These are phyloP conservation scores for Philopotamus ludificatus DNA, from an alignment of 1,140 invertebrate species.

Conservation along the genomic window DNA sequence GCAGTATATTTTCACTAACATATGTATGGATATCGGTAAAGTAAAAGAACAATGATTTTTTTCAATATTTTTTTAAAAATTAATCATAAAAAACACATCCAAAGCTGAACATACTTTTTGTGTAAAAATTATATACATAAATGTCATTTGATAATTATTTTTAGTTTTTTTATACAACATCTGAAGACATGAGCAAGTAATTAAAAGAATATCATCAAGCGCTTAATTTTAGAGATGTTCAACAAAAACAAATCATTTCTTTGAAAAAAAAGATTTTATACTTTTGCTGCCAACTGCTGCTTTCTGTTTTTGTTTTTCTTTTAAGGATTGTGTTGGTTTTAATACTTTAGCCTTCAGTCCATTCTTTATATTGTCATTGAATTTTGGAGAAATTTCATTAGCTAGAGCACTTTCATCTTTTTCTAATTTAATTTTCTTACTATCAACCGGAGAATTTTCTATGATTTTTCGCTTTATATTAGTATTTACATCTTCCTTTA, in stretches of 20 bases:
- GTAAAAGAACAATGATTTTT: too few relatives aligned
- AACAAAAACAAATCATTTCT: constrained; percentile 44
- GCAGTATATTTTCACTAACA: too few relatives aligned
- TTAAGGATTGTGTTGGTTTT: constrained; percentile 58
- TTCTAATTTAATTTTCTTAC: constrained; percentile 49
- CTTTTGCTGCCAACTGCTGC: constrained; percentile 71
- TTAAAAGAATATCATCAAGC: too few relatives aligned
- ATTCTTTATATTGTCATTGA: constrained; percentile 11
- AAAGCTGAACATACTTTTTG: too few relatives aligned
- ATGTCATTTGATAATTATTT: too few relatives aligned
- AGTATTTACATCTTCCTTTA: constrained; percentile 59
- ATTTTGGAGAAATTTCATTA: constrained; percentile 36
- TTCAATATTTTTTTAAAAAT: too few relatives aligned
- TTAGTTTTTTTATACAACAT: too few relatives aligned
- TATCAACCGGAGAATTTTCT: constrained; percentile 42
- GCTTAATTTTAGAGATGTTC: too few relatives aligned
- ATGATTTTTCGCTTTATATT: constrained; percentile 57
- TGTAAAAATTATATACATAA: too few relatives aligned
- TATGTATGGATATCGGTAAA: too few relatives aligned
- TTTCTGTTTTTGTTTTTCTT: constrained; percentile 71
- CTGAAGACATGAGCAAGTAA: too few relatives aligned
- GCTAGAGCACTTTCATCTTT: constrained; percentile 38
- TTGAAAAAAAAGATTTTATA: constrained; percentile 69
- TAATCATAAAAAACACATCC: too few relatives aligned
- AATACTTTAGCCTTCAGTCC: constrained; percentile 39